Evolutionary conservation across 1,140 invertebrate species (phyloP).

Genomic region (Brachionus manjavacas): DNA sequence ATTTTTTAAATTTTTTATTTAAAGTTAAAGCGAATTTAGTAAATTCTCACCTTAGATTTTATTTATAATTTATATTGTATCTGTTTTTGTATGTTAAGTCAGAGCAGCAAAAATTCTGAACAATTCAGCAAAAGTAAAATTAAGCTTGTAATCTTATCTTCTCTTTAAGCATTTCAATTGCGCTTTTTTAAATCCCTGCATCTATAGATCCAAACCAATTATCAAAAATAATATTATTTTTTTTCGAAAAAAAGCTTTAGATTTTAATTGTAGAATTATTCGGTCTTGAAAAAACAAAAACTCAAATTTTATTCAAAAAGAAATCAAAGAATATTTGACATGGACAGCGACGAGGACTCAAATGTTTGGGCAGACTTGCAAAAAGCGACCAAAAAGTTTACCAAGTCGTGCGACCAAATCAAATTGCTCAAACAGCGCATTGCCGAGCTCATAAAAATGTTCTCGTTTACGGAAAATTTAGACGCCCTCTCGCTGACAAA

Average conservation of each 20-base stretch:
- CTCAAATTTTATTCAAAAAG: background rate
- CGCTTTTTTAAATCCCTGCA: too few species aligned
- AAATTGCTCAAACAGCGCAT: constrained; percentile 27
- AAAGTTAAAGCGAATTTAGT: background rate
- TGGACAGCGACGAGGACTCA: background rate
- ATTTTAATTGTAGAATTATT: background rate
- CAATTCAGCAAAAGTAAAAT: too few species aligned
- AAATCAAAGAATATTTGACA: background rate
- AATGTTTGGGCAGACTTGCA: background rate
- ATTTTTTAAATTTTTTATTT: background rate
- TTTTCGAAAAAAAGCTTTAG: too few species aligned
- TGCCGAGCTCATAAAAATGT: constrained; percentile 36
- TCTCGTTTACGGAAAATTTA: background rate
- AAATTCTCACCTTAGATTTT: background rate
- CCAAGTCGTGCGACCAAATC: constrained; percentile 36
- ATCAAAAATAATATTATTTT: background rate
- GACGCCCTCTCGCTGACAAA: background rate
- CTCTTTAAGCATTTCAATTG: too few species aligned
- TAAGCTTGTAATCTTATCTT: too few species aligned
- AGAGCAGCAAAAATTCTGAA: too few species aligned
- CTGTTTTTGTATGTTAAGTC: too few species aligned
- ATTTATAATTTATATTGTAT: too few species aligned
- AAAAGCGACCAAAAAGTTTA: constrained; percentile 36
- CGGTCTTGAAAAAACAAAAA: background rate
- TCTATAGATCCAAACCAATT: too few species aligned